These are phyloP conservation scores for Porites rus DNA, from an alignment of 92 coral and sea anemone species.

Conservation along the genomic window DNA sequence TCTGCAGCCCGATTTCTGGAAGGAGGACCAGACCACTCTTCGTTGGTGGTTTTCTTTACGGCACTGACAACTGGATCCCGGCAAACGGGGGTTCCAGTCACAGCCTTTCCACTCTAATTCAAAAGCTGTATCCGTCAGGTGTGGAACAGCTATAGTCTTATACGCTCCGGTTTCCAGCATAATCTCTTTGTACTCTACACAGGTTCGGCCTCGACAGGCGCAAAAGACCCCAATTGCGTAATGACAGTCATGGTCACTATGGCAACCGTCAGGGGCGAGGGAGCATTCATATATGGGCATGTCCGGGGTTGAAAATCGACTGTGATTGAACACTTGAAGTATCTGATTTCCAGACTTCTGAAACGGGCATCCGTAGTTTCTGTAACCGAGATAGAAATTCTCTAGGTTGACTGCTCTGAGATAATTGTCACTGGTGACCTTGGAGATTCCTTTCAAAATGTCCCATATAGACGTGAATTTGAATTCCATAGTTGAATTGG, in stretches of 20 bases:
- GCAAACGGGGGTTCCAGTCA: constrained; percentile 8
- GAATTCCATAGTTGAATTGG: constrained; percentile 14
- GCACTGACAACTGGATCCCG: too few species aligned
- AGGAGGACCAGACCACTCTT: too few species aligned
- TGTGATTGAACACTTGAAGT: neutral
- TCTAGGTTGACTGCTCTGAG: neutral
- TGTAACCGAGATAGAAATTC: neutral
- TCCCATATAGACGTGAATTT: constrained; percentile 54
- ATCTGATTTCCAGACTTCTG: neutral
- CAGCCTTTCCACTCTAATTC: constrained; percentile 34
- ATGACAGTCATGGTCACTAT: neutral
- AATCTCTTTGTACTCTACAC: neutral
- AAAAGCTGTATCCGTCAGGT: neutral
- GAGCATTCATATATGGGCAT: neutral
- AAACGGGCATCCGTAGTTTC: neutral
- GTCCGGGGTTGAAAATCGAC: neutral
- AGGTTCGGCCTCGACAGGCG: neutral
- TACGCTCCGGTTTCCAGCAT: neutral
- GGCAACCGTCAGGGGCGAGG: neutral
- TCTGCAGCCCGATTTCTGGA: too few species aligned
- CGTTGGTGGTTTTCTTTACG: too few species aligned
- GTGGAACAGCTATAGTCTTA: neutral
- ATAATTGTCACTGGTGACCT: neutral
- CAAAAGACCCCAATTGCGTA: neutral
- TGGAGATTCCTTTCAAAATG: constrained; percentile 8